Base-by-base conservation (phyloP, 2,888 invertebrate species). In the Oscheius sp. region DNA sequence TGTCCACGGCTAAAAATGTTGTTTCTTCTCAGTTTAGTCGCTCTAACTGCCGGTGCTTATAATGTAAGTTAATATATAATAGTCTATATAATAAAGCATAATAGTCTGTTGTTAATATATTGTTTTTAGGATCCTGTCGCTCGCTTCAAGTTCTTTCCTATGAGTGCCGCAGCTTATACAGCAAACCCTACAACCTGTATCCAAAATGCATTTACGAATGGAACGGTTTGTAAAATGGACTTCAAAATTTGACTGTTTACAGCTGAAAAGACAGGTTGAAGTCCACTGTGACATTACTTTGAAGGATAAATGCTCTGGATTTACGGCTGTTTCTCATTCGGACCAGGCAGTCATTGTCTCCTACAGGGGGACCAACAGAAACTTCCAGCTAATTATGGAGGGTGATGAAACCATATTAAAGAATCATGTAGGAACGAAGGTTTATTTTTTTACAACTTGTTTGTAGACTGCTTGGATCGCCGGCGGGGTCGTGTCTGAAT, bases 401-500 rank as follows among this genome's bases (percentile, higher is more conserved):
- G 73, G 68, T n/a, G 45, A 71, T 14, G 71, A 73, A 51, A 76
- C 78, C 14, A 68, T 76, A 24, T 69, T 76, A 45, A 67, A 67
- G 45, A 68, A 68, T 32, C 72, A 74, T 49, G 75, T 75, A 32
- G 70, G 69, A n/a, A n/a, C n/a, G n/a, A n/a, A n/a, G n/a, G n/a
- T n/a, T n/a, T n/a, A n/a, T n/a, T n/a, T n/a, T n/a, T n/a, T n/a
- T n/a, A n/a, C n/a, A n/a, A n/a, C n/a, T n/a, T n/a, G n/a, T n/a
- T n/a, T n/a, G n/a, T 32, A 75, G 73, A 72, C 73, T 14, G 67
- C 73, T 59, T 76, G 76, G 76, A 32, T 65, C 20, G 73, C 74
- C 17, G 80, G 77, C 9, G 80, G 78, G 24, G 56, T 64, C n/a
- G 79, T 80, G 20, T 73, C 73, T 17, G 67, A 70, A 44, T 80